Evolutionary conservation across 1,140 invertebrate genomes (phyloP).

Genomic region (Leptopilina boulardi): DNA sequence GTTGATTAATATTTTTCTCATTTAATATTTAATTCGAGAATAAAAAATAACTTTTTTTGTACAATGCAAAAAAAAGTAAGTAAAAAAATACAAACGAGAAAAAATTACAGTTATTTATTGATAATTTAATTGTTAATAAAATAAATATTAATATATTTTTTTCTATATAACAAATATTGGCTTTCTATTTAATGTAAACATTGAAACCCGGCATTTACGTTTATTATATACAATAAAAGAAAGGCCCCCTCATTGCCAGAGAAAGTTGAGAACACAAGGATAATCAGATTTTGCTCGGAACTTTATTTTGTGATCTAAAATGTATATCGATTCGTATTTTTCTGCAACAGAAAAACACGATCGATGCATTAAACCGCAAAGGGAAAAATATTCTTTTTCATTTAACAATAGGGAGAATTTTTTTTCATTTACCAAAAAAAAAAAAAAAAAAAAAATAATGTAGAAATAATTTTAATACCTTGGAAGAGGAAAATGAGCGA

Average conservation of each 20-base stretch:
- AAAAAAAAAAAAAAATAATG: background rate
- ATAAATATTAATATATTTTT: no score
- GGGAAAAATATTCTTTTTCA: background rate
- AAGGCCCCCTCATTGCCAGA: background rate
- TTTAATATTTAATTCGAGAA: no score
- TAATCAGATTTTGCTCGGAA: constrained; percentile 23
- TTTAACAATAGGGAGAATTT: background rate
- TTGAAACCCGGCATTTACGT: no score
- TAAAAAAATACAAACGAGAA: no score
- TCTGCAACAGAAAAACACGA: background rate
- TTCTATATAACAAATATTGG: background rate
- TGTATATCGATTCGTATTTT: background rate
- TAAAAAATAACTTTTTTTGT: no score
- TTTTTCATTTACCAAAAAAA: no score
- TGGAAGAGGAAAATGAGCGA: background rate
- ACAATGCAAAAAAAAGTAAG: no score
- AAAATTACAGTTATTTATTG: no score
- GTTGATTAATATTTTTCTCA: no score
- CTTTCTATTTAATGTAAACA: background rate
- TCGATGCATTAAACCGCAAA: background rate
- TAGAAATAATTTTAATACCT: background rate
- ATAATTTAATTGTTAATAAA: no score
- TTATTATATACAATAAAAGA: background rate
- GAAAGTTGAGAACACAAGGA: constrained; percentile 17
- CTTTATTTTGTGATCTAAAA: constrained; percentile 11